Base-by-base conservation (phyloP, 2,113 vertebrate genomes). In the Hiodon tergisus region DNA sequence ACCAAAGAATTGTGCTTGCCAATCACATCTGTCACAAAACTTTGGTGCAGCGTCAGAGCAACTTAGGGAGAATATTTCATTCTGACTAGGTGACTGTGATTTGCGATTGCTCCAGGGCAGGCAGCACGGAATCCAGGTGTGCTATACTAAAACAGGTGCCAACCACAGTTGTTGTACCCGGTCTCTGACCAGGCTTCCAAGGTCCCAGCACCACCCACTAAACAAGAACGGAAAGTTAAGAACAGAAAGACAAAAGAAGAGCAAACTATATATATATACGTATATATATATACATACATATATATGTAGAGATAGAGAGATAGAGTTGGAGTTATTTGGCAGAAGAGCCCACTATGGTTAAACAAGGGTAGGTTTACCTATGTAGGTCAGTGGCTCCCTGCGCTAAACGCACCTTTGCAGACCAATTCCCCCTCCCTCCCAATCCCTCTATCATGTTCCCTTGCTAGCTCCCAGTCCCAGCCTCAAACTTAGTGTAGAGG, bases 351-450 rank as follows among this genome's bases (percentile, higher is more conserved):
- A 58, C 59, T 60, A 55, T 69, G 31, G 48, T 54, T 75, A 60
- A 74, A 74, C 72, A 74, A 67, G 60, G 67, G 53, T 62, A 65
- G 54, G 62, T 52, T 67, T 66, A 74, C 57, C 52, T 74, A 31
- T 31, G 31, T 31, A 74, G 72, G 72, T 74, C 72, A 74, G 72
- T 7, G 11, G 72, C 62, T 74, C 53, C 72, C 52, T 10, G 72
- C 62, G 57, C 51, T 55, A 55, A 74, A 67, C 51, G 52, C 72
- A 66, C 72, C 62, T 74, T 57, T 62, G 31, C 72, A 57, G 70
- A 71, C 70, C 70, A 71, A 55, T 52, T 46, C 55, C 73, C 72
- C 50, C 10, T 46, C 52, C 8, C 62, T 8, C 46, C 57, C 66
- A 31, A 3, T 14, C 54, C 55, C 74, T 48, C 3, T 10, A 48